Evolutionary conservation across 92 coral and sea anemone genomes (phyloP).

Genomic region (Parazoanthus swiftii): DNA sequence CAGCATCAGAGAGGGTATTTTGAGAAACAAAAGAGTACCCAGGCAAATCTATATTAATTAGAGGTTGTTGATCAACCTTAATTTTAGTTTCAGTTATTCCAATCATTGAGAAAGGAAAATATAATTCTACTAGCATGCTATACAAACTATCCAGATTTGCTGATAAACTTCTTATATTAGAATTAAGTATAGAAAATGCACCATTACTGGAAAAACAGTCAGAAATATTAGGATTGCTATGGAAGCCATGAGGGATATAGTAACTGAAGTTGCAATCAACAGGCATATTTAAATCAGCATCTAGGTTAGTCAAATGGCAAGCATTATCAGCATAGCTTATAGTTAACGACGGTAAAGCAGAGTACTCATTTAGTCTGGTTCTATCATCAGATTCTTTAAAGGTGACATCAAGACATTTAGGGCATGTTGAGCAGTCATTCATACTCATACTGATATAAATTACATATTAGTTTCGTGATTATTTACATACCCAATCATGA

Average conservation of each 20-base stretch:
- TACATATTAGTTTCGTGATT: neutral
- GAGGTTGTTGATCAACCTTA: too few species aligned
- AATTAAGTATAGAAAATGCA: slow-evolving; percentile 16
- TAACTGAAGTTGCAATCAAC: slow-evolving; percentile 27
- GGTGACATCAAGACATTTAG: neutral
- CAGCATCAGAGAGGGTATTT: too few species aligned
- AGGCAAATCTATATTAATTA: too few species aligned
- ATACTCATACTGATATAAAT: neutral
- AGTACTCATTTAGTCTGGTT: slow-evolving; percentile 13
- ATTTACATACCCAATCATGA: neutral
- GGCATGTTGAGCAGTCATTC: neutral
- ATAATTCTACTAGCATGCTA: too few species aligned
- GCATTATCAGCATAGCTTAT: slow-evolving; percentile 33
- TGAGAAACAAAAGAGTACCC: too few species aligned
- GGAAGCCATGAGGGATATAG: slow-evolving; percentile 39
- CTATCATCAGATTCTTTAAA: neutral
- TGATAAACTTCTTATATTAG: neutral
- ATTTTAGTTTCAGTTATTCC: too few species aligned
- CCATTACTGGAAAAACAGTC: slow-evolving; percentile 8
- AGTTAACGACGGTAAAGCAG: slow-evolving; percentile 23
- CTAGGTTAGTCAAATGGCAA: slow-evolving; percentile 21
- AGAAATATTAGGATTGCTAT: slow-evolving; percentile 31
- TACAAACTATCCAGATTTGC: neutral
- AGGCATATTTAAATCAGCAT: slow-evolving; percentile 38
- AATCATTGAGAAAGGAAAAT: too few species aligned